phyloP scores from a whole-genome alignment of 2,888 invertebrate genomes.

The Mongoloraphidia duomilia region DNA sequence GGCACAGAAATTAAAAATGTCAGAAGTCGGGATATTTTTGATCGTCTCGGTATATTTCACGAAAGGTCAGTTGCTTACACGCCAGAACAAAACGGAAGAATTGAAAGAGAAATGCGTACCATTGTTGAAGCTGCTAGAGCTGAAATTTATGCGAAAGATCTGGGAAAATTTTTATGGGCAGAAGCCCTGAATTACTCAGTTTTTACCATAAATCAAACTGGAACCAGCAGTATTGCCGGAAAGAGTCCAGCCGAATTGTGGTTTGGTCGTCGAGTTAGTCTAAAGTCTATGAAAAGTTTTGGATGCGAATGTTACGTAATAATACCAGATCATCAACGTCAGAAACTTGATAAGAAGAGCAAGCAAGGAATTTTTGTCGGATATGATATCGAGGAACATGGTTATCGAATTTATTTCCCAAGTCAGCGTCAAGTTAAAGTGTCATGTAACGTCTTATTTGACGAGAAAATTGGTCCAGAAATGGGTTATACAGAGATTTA shows the following conservation, averaged over 20 bases:
- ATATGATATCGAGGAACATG: conserved; percentile 1
- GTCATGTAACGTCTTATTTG: background rate
- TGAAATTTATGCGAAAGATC: background rate
- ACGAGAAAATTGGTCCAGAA: background rate
- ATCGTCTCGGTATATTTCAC: background rate
- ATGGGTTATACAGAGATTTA: background rate
- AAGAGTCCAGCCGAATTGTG: conserved; percentile 12
- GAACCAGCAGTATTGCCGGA: conserved; percentile 9
- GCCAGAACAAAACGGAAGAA: background rate
- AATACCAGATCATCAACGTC: conserved; percentile 5
- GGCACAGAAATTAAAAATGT: background rate
- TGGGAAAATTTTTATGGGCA: conserved; percentile 9
- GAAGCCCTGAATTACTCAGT: conserved; percentile 13
- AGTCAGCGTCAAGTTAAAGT: conserved; percentile 8
- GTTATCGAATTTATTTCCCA: too few relatives aligned
- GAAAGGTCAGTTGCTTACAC: background rate
- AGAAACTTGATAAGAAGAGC: conserved; percentile 5
- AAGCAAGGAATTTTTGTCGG: conserved; percentile 2
- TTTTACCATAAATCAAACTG: conserved; percentile 13
- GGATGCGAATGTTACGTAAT: conserved; percentile 8
- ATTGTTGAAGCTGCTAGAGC: conserved; percentile 3
- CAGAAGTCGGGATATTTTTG: background rate
- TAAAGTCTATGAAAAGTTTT: conserved; percentile 9
- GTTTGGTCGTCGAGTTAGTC: conserved; percentile 11
- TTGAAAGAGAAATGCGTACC: conserved; percentile 1